Evolutionary conservation across 2,797 vertebrate genomes (phyloP), one percentile per base, ranked within the genome.

Genomic region (Gallinago nigripennis): DNA sequence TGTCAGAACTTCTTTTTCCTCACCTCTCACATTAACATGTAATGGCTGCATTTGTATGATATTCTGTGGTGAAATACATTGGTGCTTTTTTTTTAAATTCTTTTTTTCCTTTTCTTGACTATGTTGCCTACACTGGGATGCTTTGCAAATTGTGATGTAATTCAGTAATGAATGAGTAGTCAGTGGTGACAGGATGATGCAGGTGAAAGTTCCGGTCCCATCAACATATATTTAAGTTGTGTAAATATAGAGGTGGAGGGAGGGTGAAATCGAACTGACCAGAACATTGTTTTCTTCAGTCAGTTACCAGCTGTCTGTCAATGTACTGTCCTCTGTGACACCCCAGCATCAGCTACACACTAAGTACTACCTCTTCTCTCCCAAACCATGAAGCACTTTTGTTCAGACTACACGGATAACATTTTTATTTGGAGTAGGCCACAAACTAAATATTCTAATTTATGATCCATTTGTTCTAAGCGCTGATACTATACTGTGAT

Each of bases 81-180:
- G n/a, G 8, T 70, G 6, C 16, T 73, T 4, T 2, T 50, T 61
- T 16, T 4, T 17, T 30, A n/a, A n/a, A n/a, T 4, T 12, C 2
- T 1, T 6, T 58, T 39, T 35, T n/a, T 27, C 6, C 4, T 58
- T 50, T 23, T 9, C 8, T 51, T 56, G n/a, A 51, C 6, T 35
- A 0, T 19, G 11, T 39, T 64, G 7, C 50, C 53, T 45, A 25
- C 9, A 51, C 19, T 30, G 53, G 30, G 50, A 33, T 0, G 1
- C 28, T 70, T 88, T 61, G 31, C 35, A 68, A 72, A 83, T 13
- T 35, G 25, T 65, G 37, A 30, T 71, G 20, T 43, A 75, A 60
- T 68, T 78, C 20, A 39, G 9, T 14, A 63, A 63, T 28, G 14
- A 64, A n/a, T 25, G 27, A 10, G 30, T 57, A 54, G 20, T 20